phyloP scores from a whole-genome alignment of 2,113 vertebrate genomes.

The Galemys pyrenaicus region DNA sequence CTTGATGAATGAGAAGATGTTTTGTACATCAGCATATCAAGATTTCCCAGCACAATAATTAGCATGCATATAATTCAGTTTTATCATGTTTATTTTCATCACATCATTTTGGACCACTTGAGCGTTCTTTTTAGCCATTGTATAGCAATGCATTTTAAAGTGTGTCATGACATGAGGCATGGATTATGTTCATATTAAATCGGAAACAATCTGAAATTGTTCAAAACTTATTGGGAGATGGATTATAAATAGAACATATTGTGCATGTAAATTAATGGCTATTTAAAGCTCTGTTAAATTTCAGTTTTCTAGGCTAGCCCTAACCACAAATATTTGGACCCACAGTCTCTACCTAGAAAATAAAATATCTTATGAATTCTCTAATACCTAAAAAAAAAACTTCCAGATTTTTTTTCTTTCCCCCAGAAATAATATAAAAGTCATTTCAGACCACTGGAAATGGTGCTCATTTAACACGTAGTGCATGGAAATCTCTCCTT shows the following conservation, averaged over 20 bases:
- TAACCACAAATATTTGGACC: conserved; percentile 4
- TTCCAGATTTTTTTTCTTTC: neutral
- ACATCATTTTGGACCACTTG: neutral
- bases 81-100: neutral
- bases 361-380: neutral
- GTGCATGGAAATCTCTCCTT: neutral
- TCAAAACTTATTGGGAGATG: neutral
- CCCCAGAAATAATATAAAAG: neutral
- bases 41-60: neutral
- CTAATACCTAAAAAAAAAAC: neutral
- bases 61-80: neutral
- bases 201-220: neutral
- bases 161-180: neutral
- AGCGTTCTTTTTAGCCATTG: neutral
- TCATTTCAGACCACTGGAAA: neutral
- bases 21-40: neutral
- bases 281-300: neutral
- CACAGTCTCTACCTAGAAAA: neutral
- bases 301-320: neutral
- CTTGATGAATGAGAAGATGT: neutral
- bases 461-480: neutral
- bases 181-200: neutral
- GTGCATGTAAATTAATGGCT: neutral
- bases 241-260: neutral
- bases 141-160: neutral